phyloP scores from a whole-genome alignment of 2,113 vertebrate genomes.

The Hemiscyllium ocellatum region DNA sequence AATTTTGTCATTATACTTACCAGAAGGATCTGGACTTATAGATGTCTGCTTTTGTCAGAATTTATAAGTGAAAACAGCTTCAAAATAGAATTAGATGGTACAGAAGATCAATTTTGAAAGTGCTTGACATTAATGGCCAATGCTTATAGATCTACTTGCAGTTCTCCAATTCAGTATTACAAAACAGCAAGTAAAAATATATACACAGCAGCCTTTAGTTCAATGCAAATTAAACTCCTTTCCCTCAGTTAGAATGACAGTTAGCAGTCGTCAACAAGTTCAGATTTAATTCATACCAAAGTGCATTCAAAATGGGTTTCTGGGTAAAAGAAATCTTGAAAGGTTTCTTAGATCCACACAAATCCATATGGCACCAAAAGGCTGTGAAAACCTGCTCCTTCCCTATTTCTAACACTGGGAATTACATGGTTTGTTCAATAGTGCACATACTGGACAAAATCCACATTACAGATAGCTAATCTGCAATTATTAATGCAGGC shows the following conservation, averaged over 20 bases:
- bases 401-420: conserved; percentile 61
- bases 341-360: conserved; percentile 85
- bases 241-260: not conserved
- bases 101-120: not conserved
- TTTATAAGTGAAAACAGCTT: not conserved
- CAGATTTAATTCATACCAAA: conserved; percentile 16
- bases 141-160: not conserved
- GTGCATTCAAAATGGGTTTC: not conserved
- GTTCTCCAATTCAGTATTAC: not conserved
- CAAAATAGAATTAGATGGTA: not conserved
- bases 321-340: conserved; percentile 74
- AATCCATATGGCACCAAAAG: conserved; percentile 75
- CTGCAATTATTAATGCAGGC: conserved; percentile 44
- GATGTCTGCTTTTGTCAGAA: not conserved
- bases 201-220: not conserved
- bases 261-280: not conserved
- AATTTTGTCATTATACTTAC: not conserved
- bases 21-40: not conserved
- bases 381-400: conserved; percentile 63
- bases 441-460: conserved; percentile 50
- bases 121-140: not conserved
- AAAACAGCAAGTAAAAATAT: not conserved
- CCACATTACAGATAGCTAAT: conserved; percentile 59
- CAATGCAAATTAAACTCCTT: not conserved
- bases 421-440: conserved; percentile 59